Conservation (phyloP, 2,888 invertebrate species). For the Drosophila paramelanica region DNA sequence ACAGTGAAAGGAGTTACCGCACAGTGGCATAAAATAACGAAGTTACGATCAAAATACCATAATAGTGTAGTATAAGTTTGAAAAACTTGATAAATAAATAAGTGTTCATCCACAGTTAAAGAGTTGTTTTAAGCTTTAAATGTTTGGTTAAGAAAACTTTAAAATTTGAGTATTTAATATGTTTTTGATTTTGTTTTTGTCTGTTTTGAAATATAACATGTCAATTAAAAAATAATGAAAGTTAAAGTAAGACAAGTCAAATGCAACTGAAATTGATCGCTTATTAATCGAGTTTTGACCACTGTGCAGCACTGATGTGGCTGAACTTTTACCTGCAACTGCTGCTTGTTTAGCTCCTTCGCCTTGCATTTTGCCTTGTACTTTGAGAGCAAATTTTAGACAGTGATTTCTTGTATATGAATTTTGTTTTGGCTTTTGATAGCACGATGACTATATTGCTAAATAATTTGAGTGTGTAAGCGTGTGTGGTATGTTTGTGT, state of each 20-base stretch:
- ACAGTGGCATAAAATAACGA: slow-evolving; percentile 55
- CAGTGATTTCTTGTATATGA: slow-evolving; percentile 62
- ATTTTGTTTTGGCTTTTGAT: slow-evolving; percentile 51
- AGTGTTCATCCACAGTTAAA: background rate
- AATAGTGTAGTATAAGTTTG: background rate
- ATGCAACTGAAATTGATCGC: slow-evolving; percentile 14
- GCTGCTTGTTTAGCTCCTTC: slow-evolving; percentile 46
- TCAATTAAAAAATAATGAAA: background rate
- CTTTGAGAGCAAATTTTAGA: slow-evolving; percentile 69
- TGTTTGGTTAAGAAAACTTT: background rate
- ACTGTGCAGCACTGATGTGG: slow-evolving; percentile 42
- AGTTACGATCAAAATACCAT: slow-evolving; percentile 25
- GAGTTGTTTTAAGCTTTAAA: background rate
- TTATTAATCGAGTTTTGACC: slow-evolving; percentile 27
- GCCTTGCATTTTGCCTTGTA: slow-evolving; percentile 56
- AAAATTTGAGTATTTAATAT: background rate
- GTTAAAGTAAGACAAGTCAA: background rate
- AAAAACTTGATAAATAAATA: background rate
- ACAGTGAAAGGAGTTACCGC: slow-evolving; percentile 40
- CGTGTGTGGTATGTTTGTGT: slow-evolving; percentile 41
- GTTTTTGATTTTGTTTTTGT: no score
- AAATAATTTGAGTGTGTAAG: slow-evolving; percentile 44
- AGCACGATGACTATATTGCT: slow-evolving; percentile 72
- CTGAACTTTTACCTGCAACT: slow-evolving; percentile 70
- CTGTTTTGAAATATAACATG: no score